Percentiles rank a stretch among this genome's conserved stretches.
These are phyloP conservation scores for Argyresthia goedartella DNA, from an alignment of 2,888 invertebrate species.

Conservation along the genomic window DNA sequence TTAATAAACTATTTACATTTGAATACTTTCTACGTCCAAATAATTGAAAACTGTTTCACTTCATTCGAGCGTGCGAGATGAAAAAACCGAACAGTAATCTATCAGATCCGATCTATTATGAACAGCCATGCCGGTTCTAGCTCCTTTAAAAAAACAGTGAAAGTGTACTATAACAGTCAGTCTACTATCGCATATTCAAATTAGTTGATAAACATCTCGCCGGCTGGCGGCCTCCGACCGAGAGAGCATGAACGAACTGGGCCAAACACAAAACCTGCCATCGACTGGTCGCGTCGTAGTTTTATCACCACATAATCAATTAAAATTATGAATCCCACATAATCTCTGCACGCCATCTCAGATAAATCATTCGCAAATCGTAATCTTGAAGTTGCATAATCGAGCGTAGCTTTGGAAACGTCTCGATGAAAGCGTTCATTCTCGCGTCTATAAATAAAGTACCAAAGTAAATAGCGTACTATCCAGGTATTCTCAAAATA, in stretches of 20 bases:
- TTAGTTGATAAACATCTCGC: slow-evolving; percentile 28
- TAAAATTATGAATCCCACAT: slow-evolving; percentile 14
- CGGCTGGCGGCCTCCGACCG: background rate
- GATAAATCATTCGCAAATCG: background rate
- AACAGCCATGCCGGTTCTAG: background rate
- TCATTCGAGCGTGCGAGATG: background rate
- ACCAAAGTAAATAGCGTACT: slow-evolving; percentile 13
- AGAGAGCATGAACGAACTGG: background rate
- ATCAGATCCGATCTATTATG: slow-evolving; percentile 3
- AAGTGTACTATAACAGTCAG: slow-evolving; percentile 19
- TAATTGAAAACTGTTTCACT: background rate
- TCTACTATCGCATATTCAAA: slow-evolving; percentile 30
- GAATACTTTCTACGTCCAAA: slow-evolving; percentile 1
- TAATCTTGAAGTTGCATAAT: background rate
- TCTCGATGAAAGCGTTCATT: background rate
- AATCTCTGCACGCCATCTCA: background rate
- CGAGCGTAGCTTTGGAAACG: background rate
- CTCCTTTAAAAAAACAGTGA: slow-evolving; percentile 16
- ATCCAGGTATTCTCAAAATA: slow-evolving; percentile 17
- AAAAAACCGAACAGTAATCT: background rate
- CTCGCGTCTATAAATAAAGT: slow-evolving; percentile 13
- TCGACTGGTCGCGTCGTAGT: slow-evolving; percentile 37
- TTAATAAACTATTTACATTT: background rate
- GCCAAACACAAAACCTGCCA: background rate
- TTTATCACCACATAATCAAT: slow-evolving; percentile 53